phyloP scores from a whole-genome alignment of 2,113 vertebrate genomes.

The Setophaga kirtlandii region DNA sequence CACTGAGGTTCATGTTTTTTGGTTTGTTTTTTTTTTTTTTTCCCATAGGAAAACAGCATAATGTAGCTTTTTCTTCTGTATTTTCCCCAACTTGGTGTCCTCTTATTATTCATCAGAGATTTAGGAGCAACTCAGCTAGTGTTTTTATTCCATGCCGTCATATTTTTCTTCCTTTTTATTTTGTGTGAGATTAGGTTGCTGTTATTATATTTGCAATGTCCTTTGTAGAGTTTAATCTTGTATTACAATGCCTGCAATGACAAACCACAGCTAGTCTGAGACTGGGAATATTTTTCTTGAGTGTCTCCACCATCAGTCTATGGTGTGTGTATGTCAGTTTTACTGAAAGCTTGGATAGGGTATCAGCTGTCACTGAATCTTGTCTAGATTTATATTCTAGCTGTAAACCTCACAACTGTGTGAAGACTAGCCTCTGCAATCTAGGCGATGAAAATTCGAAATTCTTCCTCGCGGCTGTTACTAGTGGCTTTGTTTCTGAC shows the following conservation, averaged over 20 bases:
- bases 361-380: constrained; percentile 50
- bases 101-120: not conserved
- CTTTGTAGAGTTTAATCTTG: not conserved
- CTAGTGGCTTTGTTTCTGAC: constrained; percentile 62
- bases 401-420: constrained; percentile 35
- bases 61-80: not conserved
- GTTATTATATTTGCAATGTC: not conserved
- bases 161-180: not conserved
- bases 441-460: constrained; percentile 6
- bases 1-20: not conserved
- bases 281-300: constrained; percentile 21
- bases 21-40: accelerated
- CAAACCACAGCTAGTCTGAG: not conserved
- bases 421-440: constrained; percentile 46
- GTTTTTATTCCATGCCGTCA: not conserved
- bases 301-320: not conserved
- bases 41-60: not conserved
- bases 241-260: not conserved
- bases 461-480: constrained; percentile 38
- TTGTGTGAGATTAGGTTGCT: not conserved
- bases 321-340: constrained; percentile 35
- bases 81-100: not conserved
- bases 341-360: constrained; percentile 22
- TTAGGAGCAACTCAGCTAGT: not conserved
- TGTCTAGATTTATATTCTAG: constrained; percentile 45